Percentiles rank a stretch among this genome's conserved stretches.
phyloP scores from a whole-genome alignment of 1,140 invertebrate genomes.

The Pogonognathellus flavescens region DNA sequence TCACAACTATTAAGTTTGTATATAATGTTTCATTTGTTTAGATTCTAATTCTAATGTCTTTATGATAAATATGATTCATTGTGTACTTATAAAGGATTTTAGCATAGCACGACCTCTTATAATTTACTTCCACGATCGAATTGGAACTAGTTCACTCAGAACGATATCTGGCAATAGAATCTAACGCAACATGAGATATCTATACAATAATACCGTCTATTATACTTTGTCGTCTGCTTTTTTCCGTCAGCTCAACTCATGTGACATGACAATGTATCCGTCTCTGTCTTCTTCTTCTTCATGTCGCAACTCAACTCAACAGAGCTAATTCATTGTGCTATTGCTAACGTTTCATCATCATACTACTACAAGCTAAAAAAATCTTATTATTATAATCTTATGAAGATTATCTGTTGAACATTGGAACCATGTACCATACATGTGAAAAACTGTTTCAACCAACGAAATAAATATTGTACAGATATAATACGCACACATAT shows the following conservation, averaged over 20 bases:
- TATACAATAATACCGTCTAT: not conserved
- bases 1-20: too few relatives aligned
- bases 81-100: too few relatives aligned
- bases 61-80: slow-evolving; percentile 6
- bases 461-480: too few relatives aligned
- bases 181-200: not conserved
- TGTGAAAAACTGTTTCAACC: too few relatives aligned
- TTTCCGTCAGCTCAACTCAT: not conserved
- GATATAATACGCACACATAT: too few relatives aligned
- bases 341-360: too few relatives aligned
- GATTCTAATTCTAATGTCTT: not conserved
- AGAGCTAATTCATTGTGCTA: too few relatives aligned
- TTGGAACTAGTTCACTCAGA: not conserved
- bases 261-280: slow-evolving; percentile 27
- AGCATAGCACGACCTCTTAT: not conserved
- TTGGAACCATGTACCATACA: too few relatives aligned
- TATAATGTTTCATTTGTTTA: too few relatives aligned
- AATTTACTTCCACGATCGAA: not conserved
- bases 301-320: not conserved
- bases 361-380: too few relatives aligned
- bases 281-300: not conserved
- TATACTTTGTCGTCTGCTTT: slow-evolving; percentile 9
- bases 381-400: too few relatives aligned
- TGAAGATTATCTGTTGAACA: too few relatives aligned
- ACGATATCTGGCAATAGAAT: not conserved